Base-by-base conservation (phyloP, 2,113 vertebrate species). In the Guaruba guarouba region DNA sequence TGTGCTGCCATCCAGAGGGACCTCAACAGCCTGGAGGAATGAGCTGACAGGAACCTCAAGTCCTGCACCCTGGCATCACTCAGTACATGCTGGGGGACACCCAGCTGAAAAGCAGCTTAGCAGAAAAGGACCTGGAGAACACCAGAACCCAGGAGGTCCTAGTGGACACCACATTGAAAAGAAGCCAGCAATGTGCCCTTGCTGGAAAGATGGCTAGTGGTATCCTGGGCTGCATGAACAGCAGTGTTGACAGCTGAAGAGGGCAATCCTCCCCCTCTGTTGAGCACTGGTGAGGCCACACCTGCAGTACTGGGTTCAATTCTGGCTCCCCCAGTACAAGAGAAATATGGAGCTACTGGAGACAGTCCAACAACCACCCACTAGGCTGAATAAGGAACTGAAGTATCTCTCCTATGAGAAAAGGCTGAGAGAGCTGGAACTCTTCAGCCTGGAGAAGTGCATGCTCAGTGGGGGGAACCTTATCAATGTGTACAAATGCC, bases 221-320 rank as follows among this genome's bases (percentile, higher is more conserved):
- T 6, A 55, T 46, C 19, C 33, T 3, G 7, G 51, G 25, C 61
- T 67, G 62, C 51, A 41, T 8, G 7, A 81, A 55, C 18, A 80
- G n/a, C 4, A 67, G 9, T 3, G 10, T 1, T 49, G 59, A 39
- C 75, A 70, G 64, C n/a, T 0, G 0, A 64, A 27, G 9, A 27
- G 85, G 25, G 24, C 7, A 31, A 69, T 44, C 61, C 28, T 61
- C 37, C 16, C 43, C 28, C 29, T 88, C 80, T 51, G 1, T 3
- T 70, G 51, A 64, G 74, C 69, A 73, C 20, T 69, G 25, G 13
- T 9, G 17, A 61, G 52, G 54, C 31, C 49, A 69, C n/a, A n/a
- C 6, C 28, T 82, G 28, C 31, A 70, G n/a, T 28, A 68, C 27
- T 35, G 37, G 14, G 13, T 57, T 54, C 44, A 88, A 1, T 46